Percentiles rank a stretch among this genome's conserved stretches.
Conservation (phyloP, 2,113 vertebrate species). For the Phocoena phocoena region DNA sequence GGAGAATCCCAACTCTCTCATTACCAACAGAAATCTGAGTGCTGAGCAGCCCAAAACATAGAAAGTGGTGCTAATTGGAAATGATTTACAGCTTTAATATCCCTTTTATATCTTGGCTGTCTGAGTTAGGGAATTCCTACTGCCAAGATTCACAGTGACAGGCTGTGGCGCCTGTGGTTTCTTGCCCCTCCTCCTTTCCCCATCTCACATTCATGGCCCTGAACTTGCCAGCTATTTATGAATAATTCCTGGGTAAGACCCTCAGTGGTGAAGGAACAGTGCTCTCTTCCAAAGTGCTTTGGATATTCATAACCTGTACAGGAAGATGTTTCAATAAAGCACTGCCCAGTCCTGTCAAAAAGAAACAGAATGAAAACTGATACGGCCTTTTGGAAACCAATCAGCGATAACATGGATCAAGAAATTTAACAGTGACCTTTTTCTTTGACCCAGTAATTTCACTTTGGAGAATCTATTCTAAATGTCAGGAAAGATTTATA, state of each 20-base stretch:
- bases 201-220: not conserved
- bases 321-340: constrained; percentile 35
- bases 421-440: constrained; percentile 8
- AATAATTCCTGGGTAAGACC: not conserved
- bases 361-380: constrained; percentile 42
- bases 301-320: constrained; percentile 19
- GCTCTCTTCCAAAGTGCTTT: not conserved
- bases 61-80: constrained; percentile 50
- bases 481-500: constrained; percentile 39
- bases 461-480: not conserved
- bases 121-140: constrained; percentile 10
- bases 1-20: not conserved
- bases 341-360: constrained; percentile 18
- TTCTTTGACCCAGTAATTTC: constrained; percentile 20
- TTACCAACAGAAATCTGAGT: not conserved
- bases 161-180: not conserved
- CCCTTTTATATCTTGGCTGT: not conserved
- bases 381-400: constrained; percentile 1
- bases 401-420: not conserved
- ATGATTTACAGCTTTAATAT: constrained; percentile 68
- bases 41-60: not conserved
- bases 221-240: constrained; percentile 7
- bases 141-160: constrained; percentile 24
- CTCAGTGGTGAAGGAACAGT: not conserved
- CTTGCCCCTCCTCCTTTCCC: not conserved